Base-by-base conservation (phyloP, 1,140 invertebrate genomes). In the Lycorma delicatula region DNA sequence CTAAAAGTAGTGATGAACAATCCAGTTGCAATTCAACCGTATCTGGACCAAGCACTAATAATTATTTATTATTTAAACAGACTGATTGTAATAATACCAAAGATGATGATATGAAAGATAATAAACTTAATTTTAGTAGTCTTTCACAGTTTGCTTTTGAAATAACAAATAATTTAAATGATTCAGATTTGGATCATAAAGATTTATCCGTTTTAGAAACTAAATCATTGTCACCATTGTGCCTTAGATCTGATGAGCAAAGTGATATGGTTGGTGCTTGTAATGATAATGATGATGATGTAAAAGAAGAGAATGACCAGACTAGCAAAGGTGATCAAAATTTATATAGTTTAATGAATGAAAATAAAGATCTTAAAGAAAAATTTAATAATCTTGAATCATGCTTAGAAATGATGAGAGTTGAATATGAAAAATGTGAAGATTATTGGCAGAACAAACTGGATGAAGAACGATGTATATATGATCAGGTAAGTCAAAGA, bases 381-480 rank as follows among this genome's bases (percentile, higher is more conserved):
- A 78, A 79, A 59, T 82, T 79, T 64, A 74, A 75, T 22, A 84
- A 87, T 26, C 71, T 89, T 13, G 86, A 90, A 69, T 72, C 73
- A 20, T 85, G 83, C 65, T 67, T 90, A 25, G 85, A 91, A 68
- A 73, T 84, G 61, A 70, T 91, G 65, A 80, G 79, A 63, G 72
- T 77, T 16, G 88, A 91, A 63, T 90, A 87, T 66, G 88, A 91
- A 62, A 81, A 83, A 59, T 88, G 86, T 66, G 89, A 92, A 70
- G 87, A 91, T 67, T 91, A 91, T 71, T 92, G 89, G 88, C 75
- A 81, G 18, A 70, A 68, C 6, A 90, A 90, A 72, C 70, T 92
- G 27, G 80, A 85, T 44, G 88, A 89, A 57, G 89, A 91, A 69
- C 75, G 89, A 31, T 79, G 81, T 59, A 70, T 84, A 38, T 85